These are phyloP conservation scores for Myotis findleyi DNA, from an alignment of 2,797 vertebrate genomes.

Conservation along the genomic window DNA sequence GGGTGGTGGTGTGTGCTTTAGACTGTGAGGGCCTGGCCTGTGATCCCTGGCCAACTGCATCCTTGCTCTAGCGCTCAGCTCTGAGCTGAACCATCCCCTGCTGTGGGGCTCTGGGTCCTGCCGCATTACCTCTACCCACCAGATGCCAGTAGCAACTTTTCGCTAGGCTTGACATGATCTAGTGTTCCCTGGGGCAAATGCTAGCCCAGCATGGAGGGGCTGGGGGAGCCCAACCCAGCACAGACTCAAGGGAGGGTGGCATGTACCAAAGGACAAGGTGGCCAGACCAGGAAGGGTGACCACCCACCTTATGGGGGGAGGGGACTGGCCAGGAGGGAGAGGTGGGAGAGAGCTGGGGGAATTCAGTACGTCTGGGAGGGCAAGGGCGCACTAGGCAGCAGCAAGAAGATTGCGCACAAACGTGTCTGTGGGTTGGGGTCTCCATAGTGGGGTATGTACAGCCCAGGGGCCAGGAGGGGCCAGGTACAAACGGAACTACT, in stretches of 20 bases:
- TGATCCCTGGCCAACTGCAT: no score
- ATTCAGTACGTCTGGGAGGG: no score
- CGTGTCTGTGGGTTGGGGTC: neutral
- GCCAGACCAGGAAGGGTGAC: neutral
- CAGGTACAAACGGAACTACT: neutral
- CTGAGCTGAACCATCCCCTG: neutral
- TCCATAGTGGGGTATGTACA: neutral
- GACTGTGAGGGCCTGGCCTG: neutral
- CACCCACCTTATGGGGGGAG: neutral
- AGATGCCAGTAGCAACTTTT: neutral
- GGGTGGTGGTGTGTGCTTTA: no score
- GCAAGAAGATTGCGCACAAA: neutral
- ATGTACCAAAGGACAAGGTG: neutral
- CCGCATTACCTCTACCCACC: neutral
- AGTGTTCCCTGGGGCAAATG: neutral
- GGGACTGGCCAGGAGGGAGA: neutral
- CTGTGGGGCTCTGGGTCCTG: accelerated
- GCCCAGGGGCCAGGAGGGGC: neutral
- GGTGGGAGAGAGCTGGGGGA: neutral
- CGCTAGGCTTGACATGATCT: neutral
- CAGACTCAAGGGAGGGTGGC: neutral
- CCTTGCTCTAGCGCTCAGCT: neutral
- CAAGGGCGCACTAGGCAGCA: neutral
- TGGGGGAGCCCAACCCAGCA: neutral
- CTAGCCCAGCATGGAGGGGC: neutral